phyloP scores from a whole-genome alignment of 2,113 vertebrate species.

The pig (Sus scrofa) region T2T-Sscrofa CM000829.6:35757001-35757500 shows the following conservation, averaged over 20 bases:
- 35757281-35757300: not conserved
- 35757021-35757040: not conserved
- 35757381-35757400: not conserved
- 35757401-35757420: not conserved
- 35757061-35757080: not conserved
- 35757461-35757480: not conserved
- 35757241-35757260: not conserved
- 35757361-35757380: not conserved
- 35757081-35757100: not conserved
- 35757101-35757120: not conserved
- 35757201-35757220: not conserved
- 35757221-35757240: not conserved
- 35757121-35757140: not conserved
- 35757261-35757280: not conserved
- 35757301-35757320: not conserved
- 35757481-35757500: not conserved
- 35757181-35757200: conserved; percentile 36
- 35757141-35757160: conserved; percentile 5
- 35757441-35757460: not conserved
- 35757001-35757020: not conserved
- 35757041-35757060: not conserved
- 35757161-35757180: not conserved
- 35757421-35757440: not conserved
- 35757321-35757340: not conserved
- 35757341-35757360: not conserved